Conservation (phyloP, 2,113 vertebrate genomes). For the Dicaeum eximium region DNA sequence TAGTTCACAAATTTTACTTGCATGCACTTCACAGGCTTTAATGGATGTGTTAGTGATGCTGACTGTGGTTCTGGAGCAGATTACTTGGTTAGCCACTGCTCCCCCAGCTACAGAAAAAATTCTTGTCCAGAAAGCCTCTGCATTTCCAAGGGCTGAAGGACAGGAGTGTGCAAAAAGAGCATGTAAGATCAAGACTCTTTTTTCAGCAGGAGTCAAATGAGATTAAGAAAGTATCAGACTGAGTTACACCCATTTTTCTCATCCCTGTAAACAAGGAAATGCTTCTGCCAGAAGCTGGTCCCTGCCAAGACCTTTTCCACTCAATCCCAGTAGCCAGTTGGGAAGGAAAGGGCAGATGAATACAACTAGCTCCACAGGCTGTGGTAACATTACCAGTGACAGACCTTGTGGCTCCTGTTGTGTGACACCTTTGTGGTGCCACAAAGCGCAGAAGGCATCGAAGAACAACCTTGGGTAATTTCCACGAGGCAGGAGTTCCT, state of each 20-base stretch:
- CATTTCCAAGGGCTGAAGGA: background rate
- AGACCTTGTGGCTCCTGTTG: rapidly evolving
- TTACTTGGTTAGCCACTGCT: background rate
- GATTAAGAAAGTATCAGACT: background rate
- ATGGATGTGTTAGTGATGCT: background rate
- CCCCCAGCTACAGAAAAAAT: background rate
- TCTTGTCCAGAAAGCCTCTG: background rate
- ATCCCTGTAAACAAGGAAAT: background rate
- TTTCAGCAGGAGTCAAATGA: background rate
- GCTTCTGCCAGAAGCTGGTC: background rate
- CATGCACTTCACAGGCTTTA: background rate
- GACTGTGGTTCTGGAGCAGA: background rate
- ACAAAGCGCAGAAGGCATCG: background rate
- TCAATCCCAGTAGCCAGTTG: background rate
- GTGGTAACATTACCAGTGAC: background rate
- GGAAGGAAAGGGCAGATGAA: background rate
- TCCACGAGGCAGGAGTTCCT: background rate
- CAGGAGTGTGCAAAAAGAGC: background rate
- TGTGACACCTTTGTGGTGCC: background rate
- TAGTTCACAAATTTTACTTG: background rate
- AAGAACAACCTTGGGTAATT: background rate
- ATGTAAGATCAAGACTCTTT: background rate
- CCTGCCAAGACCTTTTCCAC: background rate
- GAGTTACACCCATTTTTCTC: background rate
- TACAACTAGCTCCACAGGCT: background rate